phyloP scores from a whole-genome alignment of 2,888 invertebrate genomes.

The Phlogophora meticulosa region DNA sequence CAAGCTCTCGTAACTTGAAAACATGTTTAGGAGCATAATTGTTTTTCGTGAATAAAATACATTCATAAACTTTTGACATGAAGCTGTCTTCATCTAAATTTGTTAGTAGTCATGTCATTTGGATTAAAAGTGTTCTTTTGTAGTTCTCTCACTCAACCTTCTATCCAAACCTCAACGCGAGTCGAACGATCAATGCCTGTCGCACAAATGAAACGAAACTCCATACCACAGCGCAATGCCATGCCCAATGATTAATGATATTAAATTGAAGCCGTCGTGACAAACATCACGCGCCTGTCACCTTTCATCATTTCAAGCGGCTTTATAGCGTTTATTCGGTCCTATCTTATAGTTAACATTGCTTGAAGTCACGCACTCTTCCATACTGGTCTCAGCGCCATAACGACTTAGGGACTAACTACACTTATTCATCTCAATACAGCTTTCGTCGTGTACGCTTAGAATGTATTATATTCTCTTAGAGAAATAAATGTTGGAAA shows the following conservation, averaged over 20 bases:
- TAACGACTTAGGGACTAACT: background rate
- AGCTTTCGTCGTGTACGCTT: too few relatives aligned
- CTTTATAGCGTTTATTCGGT: slow-evolving; percentile 37
- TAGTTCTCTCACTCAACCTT: background rate
- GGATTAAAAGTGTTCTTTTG: slow-evolving; percentile 1
- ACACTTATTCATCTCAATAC: too few relatives aligned
- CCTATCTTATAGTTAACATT: slow-evolving; percentile 37
- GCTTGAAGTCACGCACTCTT: slow-evolving; percentile 34
- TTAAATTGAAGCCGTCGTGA: slow-evolving; percentile 50
- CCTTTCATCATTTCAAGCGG: slow-evolving; percentile 45
- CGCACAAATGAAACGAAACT: slow-evolving; percentile 22
- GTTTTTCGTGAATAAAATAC: slow-evolving; percentile 13
- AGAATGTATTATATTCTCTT: too few relatives aligned
- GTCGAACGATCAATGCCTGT: background rate
- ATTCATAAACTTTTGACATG: too few relatives aligned
- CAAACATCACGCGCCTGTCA: slow-evolving; percentile 42
- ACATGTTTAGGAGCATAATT: slow-evolving; percentile 10
- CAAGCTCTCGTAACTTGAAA: background rate
- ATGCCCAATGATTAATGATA: slow-evolving; percentile 53
- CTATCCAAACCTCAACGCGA: background rate
- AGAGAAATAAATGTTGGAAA: slow-evolving; percentile 4
- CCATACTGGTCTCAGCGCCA: background rate
- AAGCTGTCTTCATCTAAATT: too few relatives aligned
- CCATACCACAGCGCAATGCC: slow-evolving; percentile 7
- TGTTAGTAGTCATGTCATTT: background rate